phyloP scores from a whole-genome alignment of 2,888 invertebrate species.

The Tipula lateralis region DNA sequence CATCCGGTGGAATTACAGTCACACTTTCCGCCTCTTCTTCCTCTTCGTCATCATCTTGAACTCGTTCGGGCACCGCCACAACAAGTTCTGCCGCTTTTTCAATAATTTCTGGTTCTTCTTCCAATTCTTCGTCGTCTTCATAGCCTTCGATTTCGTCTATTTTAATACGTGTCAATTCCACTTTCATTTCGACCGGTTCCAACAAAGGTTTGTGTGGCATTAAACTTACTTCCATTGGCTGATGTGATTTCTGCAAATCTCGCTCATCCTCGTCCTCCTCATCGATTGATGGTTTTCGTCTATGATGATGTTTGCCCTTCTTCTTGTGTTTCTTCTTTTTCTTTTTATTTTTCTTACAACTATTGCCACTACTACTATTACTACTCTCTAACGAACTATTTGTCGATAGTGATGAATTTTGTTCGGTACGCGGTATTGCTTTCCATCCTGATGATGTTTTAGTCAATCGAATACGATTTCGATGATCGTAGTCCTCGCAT shows the following conservation, averaged over 20 bases:
- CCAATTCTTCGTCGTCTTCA: not conserved
- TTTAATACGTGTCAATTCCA: not conserved
- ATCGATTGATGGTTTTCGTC: constrained; percentile 37
- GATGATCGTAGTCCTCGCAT: constrained; percentile 82
- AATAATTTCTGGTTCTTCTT: not conserved
- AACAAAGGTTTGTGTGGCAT: not conserved
- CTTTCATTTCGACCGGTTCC: not conserved
- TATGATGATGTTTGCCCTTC: constrained; percentile 3
- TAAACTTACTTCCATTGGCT: not conserved
- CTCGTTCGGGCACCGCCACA: not conserved
- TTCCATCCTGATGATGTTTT: constrained; percentile 79
- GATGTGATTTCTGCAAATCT: constrained; percentile 20
- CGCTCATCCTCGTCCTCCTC: constrained; percentile 36
- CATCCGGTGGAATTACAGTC: not conserved
- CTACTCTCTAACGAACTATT: not conserved
- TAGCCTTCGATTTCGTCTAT: not conserved
- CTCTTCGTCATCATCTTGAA: constrained; percentile 43
- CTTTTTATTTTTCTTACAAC: constrained; percentile 27
- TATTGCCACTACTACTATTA: not conserved
- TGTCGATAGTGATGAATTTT: constrained; percentile 37
- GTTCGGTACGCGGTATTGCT: constrained; percentile 72
- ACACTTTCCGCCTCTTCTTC: constrained; percentile 34
- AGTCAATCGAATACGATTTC: constrained; percentile 76
- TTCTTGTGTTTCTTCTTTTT: constrained; percentile 29
- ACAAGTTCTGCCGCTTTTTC: constrained; percentile 16